A percentile compares a stretch with the other conserved stretches of the same genome.
These are phyloP conservation scores for Varecia variegata DNA, from an alignment of 2,797 vertebrate genomes.

Conservation along the genomic window DNA sequence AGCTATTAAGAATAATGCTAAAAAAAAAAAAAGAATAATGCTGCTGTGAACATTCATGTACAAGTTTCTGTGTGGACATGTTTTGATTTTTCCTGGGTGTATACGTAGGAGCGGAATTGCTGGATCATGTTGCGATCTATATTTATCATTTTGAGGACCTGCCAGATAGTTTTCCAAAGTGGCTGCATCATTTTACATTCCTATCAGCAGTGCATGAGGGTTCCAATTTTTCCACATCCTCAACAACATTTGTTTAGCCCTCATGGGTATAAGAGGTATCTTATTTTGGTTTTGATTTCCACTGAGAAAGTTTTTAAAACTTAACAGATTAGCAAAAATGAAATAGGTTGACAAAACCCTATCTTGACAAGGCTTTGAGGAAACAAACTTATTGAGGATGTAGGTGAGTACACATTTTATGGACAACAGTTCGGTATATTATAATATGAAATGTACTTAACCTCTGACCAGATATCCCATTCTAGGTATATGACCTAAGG, in stretches of 20 bases:
- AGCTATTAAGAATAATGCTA: background rate
- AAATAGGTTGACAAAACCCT: background rate
- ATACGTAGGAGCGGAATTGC: background rate
- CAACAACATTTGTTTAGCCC: background rate
- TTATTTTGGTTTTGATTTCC: background rate
- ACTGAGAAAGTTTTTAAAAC: background rate
- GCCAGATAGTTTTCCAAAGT: background rate
- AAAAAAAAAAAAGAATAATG: background rate
- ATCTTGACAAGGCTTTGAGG: background rate
- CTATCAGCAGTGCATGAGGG: background rate
- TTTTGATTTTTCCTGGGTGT: background rate
- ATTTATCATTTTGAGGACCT: constrained; percentile 3
- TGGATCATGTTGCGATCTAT: background rate
- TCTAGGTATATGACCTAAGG: background rate
- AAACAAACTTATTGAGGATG: background rate
- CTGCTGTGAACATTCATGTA: background rate
- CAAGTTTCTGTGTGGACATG: background rate
- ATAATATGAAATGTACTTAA: background rate
- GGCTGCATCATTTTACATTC: background rate
- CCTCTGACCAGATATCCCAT: background rate
- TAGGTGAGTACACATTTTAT: background rate
- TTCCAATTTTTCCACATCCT: background rate
- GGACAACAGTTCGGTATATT: background rate
- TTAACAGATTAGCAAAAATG: background rate
- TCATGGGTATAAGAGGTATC: background rate